A percentile compares a stretch with the other conserved stretches of the same genome.
phyloP scores from a whole-genome alignment of 2,797 vertebrate genomes.

The Halcyon smyrnensis region DNA sequence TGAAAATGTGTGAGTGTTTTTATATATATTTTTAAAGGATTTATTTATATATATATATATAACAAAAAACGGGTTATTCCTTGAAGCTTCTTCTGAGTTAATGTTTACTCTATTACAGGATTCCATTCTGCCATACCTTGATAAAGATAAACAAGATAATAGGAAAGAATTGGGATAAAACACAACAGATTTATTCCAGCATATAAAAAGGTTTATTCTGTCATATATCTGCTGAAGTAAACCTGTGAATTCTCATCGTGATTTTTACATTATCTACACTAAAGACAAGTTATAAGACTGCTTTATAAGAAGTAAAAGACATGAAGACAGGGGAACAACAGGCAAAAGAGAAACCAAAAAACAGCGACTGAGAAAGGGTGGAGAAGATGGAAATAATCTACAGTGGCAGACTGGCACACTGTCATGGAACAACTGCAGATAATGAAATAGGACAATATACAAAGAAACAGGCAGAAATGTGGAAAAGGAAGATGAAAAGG shows the following conservation, averaged over 20 bases:
- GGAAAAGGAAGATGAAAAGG: background rate
- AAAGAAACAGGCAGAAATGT: background rate
- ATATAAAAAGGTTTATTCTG: constrained; percentile 12
- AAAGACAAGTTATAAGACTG: background rate
- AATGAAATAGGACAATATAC: background rate
- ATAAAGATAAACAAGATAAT: background rate
- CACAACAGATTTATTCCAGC: background rate
- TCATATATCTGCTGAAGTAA: background rate
- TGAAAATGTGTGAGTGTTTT: background rate
- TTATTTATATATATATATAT: background rate
- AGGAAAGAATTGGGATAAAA: background rate
- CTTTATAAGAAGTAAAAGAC: background rate
- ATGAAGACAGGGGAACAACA: background rate
- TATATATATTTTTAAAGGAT: background rate
- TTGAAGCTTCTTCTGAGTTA: background rate
- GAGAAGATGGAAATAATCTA: background rate
- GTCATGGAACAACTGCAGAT: background rate
- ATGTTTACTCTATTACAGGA: background rate
- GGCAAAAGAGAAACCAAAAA: background rate
- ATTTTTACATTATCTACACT: background rate
- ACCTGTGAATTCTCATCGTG: background rate
- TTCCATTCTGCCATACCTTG: background rate
- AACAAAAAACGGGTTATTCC: background rate
- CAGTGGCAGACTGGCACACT: background rate
- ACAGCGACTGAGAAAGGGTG: background rate